A percentile compares a stretch with the other conserved stretches of the same genome.
phyloP scores from a whole-genome alignment of 2,888 invertebrate species.

The Mythimna lalbum region DNA sequence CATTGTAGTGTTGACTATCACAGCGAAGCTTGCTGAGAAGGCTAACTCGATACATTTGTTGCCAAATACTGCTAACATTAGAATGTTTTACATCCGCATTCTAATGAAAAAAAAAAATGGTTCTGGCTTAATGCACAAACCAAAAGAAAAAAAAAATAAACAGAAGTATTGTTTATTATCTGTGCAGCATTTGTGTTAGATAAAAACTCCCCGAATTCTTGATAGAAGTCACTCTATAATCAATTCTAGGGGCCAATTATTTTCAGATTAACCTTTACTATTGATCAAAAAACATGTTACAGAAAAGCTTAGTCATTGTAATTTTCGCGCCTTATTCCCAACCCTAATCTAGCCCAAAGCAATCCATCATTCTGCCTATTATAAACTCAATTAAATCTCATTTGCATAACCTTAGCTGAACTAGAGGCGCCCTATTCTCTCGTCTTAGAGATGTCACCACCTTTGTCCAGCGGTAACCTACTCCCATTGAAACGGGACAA shows the following conservation, averaged over 20 bases:
- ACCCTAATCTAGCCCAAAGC: conserved; percentile 68
- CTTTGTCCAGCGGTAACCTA: conserved; percentile 88
- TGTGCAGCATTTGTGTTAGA: conserved; percentile 6
- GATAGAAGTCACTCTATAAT: conserved; percentile 23
- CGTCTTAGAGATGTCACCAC: conserved; percentile 87
- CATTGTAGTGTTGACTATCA: too few species aligned
- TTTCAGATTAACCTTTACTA: conserved; percentile 54
- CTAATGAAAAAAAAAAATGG: too few species aligned
- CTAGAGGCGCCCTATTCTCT: conserved; percentile 79
- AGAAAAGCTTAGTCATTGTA: conserved; percentile 77
- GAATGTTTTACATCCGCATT: too few species aligned
- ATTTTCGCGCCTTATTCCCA: conserved; percentile 81
- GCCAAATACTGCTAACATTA: too few species aligned
- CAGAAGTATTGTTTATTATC: background rate
- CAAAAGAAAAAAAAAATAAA: background rate
- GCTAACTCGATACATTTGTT: too few species aligned
- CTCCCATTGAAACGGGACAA: conserved; percentile 84
- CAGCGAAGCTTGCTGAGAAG: too few species aligned
- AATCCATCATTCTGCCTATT: conserved; percentile 87
- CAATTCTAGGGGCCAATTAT: conserved; percentile 52
- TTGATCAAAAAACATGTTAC: conserved; percentile 42
- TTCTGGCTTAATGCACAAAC: too few species aligned
- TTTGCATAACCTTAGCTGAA: conserved; percentile 85
- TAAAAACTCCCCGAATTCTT: too few species aligned
- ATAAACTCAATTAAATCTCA: conserved; percentile 91